These are phyloP conservation scores for Melipona quadrifasciata DNA, from an alignment of 1,140 invertebrate species.

Conservation along the genomic window DNA sequence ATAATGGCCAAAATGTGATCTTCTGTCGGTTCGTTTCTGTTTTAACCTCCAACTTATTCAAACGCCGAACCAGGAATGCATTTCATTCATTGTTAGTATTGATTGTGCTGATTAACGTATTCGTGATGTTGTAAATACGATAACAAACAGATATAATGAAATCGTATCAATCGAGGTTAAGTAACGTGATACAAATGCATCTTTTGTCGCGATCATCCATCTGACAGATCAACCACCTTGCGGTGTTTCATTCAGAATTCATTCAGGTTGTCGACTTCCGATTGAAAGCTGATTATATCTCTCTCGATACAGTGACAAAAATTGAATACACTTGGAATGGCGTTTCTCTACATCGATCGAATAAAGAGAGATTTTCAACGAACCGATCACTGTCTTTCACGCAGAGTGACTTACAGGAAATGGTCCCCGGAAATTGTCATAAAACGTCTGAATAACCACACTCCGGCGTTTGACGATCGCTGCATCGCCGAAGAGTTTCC, in stretches of 20 bases:
- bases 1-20: constrained; percentile 34
- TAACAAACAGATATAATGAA: neutral
- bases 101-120: neutral
- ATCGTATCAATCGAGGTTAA: too few relatives aligned
- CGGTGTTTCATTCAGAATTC: too few relatives aligned
- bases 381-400: neutral
- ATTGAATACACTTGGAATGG: neutral
- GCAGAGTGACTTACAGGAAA: neutral
- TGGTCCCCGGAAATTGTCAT: constrained; percentile 46
- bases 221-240: neutral
- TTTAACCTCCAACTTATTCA: constrained; percentile 11
- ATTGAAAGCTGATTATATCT: neutral
- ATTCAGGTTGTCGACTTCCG: too few relatives aligned
- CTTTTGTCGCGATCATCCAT: too few relatives aligned
- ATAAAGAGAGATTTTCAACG: constrained; percentile 48
- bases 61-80: neutral
- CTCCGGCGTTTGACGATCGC: neutral
- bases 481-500: neutral
- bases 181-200: too few relatives aligned
- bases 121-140: neutral
- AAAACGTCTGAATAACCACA: neutral
- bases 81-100: neutral
- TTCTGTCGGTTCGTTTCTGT: neutral
- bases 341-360: constrained; percentile 54
- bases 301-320: constrained; percentile 7